phyloP scores from a whole-genome alignment of 2,113 vertebrate genomes.

The Sorex araneus region DNA sequence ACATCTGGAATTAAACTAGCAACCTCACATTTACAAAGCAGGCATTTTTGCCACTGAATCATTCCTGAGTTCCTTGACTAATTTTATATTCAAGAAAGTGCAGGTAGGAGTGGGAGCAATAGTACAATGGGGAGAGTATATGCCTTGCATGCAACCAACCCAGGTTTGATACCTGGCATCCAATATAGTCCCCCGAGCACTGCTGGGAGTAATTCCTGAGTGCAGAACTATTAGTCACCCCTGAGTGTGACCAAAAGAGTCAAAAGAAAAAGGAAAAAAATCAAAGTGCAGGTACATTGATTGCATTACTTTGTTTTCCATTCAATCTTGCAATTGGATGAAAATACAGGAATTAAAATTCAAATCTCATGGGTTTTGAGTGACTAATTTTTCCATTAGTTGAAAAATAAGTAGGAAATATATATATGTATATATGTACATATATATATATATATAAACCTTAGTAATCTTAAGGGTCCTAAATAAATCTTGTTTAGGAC shows the following conservation, averaged over 20 bases:
- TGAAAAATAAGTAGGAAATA: conserved; percentile 38
- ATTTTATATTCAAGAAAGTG: conserved; percentile 52
- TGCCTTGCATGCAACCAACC: too few species aligned
- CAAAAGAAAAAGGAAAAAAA: neutral
- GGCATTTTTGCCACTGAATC: too few species aligned
- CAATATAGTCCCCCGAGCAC: too few species aligned
- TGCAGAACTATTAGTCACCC: too few species aligned
- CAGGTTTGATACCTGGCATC: too few species aligned
- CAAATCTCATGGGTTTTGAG: conserved; percentile 1
- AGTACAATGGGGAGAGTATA: too few species aligned
- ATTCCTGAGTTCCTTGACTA: neutral
- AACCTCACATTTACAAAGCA: too few species aligned
- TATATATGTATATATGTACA: too few species aligned
- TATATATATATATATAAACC: neutral
- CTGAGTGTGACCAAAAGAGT: too few species aligned
- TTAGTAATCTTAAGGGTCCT: conserved; percentile 8
- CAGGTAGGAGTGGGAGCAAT: neutral
- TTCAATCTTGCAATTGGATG: conserved; percentile 23
- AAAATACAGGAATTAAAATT: conserved; percentile 34
- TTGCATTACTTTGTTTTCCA: neutral
- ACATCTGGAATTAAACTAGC: too few species aligned
- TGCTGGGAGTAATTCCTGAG: too few species aligned
- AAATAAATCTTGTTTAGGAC: conserved; percentile 44
- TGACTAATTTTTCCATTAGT: neutral
- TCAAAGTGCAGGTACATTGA: neutral